phyloP scores from a whole-genome alignment of 2,113 vertebrate genomes.

The Formicarius rufipectus region DNA sequence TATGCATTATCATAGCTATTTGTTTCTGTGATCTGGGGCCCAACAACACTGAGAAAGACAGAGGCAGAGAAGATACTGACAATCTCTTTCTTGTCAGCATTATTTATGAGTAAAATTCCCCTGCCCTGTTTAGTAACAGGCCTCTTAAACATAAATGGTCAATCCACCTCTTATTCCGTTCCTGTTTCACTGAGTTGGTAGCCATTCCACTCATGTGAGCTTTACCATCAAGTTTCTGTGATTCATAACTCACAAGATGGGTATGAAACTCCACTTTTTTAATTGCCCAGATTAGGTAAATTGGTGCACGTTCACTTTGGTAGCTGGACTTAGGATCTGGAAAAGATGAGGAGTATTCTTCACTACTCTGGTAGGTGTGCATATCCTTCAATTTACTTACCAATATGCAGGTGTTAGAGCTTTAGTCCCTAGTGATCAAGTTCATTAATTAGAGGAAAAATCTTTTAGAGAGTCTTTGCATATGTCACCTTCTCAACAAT shows the following conservation, averaged over 20 bases:
- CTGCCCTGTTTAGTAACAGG: background rate
- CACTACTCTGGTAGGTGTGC: background rate
- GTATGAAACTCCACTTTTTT: background rate
- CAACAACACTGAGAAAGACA: background rate
- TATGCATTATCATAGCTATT: rapidly evolving
- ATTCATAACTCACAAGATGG: background rate
- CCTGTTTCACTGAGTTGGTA: background rate
- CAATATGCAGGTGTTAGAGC: background rate
- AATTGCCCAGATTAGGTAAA: rapidly evolving
- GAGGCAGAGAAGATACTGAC: background rate
- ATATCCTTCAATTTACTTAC: background rate
- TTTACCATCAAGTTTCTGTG: background rate
- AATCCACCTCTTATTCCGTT: background rate
- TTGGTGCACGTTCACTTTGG: background rate
- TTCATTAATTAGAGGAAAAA: background rate
- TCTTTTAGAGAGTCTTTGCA: background rate
- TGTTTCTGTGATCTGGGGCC: background rate
- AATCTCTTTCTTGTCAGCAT: background rate
- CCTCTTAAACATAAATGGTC: background rate
- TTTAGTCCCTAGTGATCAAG: background rate
- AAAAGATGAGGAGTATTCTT: background rate
- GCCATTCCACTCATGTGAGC: background rate
- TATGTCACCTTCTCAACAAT: background rate
- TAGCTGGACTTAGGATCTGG: background rate
- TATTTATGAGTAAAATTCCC: background rate